A percentile compares a stretch with the other conserved stretches of the same genome.
phyloP scores from a whole-genome alignment of 2,113 vertebrate species.

The Strix aluco region DNA sequence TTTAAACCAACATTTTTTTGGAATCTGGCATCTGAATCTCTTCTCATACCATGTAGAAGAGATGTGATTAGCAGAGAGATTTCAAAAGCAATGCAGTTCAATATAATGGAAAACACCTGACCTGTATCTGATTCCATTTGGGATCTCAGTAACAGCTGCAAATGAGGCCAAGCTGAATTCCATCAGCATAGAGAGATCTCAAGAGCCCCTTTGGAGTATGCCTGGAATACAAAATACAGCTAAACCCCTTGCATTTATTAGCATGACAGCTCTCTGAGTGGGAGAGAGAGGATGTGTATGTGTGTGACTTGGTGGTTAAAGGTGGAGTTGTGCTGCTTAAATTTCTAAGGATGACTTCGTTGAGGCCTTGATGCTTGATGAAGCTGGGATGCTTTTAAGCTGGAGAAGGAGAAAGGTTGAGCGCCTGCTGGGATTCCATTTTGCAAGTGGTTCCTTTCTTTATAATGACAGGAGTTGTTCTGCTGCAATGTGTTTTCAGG shows the following conservation, averaged over 20 bases:
- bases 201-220: not conserved
- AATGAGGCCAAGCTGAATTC: constrained; percentile 21
- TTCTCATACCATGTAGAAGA: not conserved
- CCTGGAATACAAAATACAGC: not conserved
- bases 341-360: not conserved
- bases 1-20: not conserved
- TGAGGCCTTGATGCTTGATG: not conserved
- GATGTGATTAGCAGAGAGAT: not conserved
- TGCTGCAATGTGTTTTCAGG: not conserved
- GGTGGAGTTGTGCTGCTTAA: not conserved
- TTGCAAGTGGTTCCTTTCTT: not conserved
- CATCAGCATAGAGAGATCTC: not conserved
- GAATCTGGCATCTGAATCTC: not conserved
- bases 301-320: not conserved
- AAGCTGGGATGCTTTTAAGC: not conserved
- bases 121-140: constrained; percentile 5
- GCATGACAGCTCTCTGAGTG: not conserved
- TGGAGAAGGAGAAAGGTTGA: not conserved
- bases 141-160: not conserved
- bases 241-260: not conserved
- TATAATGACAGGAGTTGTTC: not conserved
- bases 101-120: not conserved
- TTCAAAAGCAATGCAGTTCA: not conserved
- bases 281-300: not conserved
- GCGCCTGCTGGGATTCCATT: not conserved